These are phyloP conservation scores for Chaitophorus viminalis DNA, from an alignment of 2,888 invertebrate species.

Conservation along the genomic window DNA sequence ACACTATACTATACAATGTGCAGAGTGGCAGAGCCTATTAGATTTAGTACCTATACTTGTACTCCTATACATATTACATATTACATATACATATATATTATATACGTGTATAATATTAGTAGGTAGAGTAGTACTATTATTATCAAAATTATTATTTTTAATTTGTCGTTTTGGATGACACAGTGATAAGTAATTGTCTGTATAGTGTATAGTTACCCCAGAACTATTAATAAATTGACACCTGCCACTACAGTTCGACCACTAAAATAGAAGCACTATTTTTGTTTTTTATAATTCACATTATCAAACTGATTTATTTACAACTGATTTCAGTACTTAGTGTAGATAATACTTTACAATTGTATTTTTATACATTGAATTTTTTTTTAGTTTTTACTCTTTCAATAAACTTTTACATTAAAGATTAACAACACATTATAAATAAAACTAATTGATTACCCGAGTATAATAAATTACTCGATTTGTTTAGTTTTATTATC, in stretches of 20 bases:
- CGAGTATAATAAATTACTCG: constrained; percentile 29
- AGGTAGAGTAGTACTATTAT: background rate
- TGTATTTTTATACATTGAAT: background rate
- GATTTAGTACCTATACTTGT: too few relatives aligned
- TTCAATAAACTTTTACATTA: background rate
- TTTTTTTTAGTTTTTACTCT: background rate
- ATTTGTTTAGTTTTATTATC: constrained; percentile 50
- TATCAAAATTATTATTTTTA: constrained; percentile 10
- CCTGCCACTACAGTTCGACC: too few relatives aligned
- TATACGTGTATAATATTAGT: background rate
- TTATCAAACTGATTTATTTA: too few relatives aligned
- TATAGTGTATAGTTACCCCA: too few relatives aligned
- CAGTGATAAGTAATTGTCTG: background rate
- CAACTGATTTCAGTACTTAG: background rate
- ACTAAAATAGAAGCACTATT: too few relatives aligned
- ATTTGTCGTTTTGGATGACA: background rate
- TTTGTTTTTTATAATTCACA: too few relatives aligned
- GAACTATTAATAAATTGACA: background rate
- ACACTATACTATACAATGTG: too few relatives aligned
- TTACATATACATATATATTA: too few relatives aligned
- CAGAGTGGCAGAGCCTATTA: background rate
- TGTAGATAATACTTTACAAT: background rate
- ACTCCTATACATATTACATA: too few relatives aligned
- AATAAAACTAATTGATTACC: constrained; percentile 45
- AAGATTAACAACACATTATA: background rate